These are phyloP conservation scores for Pyrrhia umbra DNA, from an alignment of 2,888 invertebrate species.

Conservation along the genomic window DNA sequence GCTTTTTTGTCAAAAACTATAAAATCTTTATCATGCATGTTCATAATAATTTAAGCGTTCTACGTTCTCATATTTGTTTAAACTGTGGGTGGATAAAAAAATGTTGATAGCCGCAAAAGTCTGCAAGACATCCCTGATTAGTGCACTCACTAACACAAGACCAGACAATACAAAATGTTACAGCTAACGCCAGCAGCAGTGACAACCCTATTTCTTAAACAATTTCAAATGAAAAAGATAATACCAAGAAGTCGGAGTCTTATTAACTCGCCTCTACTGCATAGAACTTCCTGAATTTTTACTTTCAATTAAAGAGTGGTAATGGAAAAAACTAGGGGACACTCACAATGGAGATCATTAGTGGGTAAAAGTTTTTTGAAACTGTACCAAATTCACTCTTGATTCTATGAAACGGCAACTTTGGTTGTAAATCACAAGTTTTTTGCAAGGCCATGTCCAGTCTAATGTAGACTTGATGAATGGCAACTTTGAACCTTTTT, in stretches of 20 bases:
- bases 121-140: conserved; percentile 25
- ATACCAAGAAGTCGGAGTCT: conserved; percentile 58
- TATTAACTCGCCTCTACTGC: conserved; percentile 63
- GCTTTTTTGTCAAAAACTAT: too few relatives aligned
- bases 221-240: conserved; percentile 57
- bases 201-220: conserved; percentile 49
- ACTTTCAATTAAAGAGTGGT: conserved; percentile 74
- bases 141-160: conserved; percentile 17
- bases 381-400: conserved; percentile 78
- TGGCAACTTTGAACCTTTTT: conserved; percentile 55
- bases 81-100: too few relatives aligned
- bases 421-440: conserved; percentile 70
- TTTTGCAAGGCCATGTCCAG: conserved; percentile 68
- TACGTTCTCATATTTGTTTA: too few relatives aligned
- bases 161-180: conserved; percentile 29
- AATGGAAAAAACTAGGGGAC: conserved; percentile 75
- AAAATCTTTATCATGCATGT: too few relatives aligned
- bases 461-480: conserved; percentile 68
- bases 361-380: conserved; percentile 73
- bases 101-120: too few relatives aligned
- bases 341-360: conserved; percentile 77
- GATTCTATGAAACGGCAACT: conserved; percentile 75
- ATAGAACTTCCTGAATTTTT: conserved; percentile 64
- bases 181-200: conserved; percentile 6
- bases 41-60: too few relatives aligned